These are phyloP conservation scores for Chiridota heheva DNA, from an alignment of 35 echinoderm and acorn worm genomes.

Conservation along the genomic window DNA sequence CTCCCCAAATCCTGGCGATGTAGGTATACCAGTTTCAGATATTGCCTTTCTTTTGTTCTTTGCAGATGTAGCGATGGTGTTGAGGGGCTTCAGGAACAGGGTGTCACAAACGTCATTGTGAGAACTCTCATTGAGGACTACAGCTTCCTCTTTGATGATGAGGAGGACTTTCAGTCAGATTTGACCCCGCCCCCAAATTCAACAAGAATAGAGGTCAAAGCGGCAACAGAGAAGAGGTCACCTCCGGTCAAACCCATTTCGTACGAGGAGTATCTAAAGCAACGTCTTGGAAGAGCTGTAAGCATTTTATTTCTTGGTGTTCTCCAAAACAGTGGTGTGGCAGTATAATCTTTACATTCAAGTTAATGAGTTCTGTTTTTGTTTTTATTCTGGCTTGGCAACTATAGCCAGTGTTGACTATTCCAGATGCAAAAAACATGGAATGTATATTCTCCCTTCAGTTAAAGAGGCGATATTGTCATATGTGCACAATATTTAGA, in stretches of 20 bases:
- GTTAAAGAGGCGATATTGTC: too few relatives aligned
- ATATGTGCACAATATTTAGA: too few relatives aligned
- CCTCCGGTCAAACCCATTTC: constrained; percentile 71
- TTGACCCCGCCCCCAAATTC: constrained; percentile 32
- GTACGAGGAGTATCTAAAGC: constrained; percentile 57
- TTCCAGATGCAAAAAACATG: too few relatives aligned
- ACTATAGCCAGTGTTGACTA: too few relatives aligned
- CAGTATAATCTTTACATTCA: too few relatives aligned
- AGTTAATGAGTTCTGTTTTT: too few relatives aligned
- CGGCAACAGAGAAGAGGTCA: constrained; percentile 66
- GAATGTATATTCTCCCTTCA: too few relatives aligned
- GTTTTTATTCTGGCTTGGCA: too few relatives aligned
- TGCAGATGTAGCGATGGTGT: constrained; percentile 85
- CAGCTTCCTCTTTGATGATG: constrained; percentile 47
- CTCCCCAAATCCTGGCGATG: too few relatives aligned
- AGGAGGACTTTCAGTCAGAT: background rate
- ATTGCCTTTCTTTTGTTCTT: background rate
- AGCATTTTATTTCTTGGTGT: constrained; percentile 1
- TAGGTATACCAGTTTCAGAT: too few relatives aligned
- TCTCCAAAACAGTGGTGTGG: too few relatives aligned
- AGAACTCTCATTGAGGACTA: constrained; percentile 81
- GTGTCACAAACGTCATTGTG: constrained; percentile 74
- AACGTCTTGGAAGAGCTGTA: constrained; percentile 43
- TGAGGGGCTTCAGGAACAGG: constrained; percentile 80
- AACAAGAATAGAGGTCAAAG: constrained; percentile 82